phyloP scores from a whole-genome alignment of 2,888 invertebrate species.

The Standfussiana lucernea region DNA sequence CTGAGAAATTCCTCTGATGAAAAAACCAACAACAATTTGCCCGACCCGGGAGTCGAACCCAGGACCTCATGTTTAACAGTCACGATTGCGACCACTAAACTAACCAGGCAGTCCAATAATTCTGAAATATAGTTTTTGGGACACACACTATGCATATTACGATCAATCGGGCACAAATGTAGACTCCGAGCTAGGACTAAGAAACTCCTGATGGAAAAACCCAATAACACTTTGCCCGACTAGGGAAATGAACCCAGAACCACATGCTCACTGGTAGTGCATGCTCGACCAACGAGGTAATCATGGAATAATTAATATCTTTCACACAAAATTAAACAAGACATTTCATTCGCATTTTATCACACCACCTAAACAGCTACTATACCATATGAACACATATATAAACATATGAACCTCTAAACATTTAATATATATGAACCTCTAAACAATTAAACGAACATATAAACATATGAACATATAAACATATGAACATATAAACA shows the following conservation, averaged over 20 bases:
- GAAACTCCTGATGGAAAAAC: background rate
- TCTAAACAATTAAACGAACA: too few relatives aligned
- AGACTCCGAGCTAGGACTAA: background rate
- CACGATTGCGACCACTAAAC: too few relatives aligned
- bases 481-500: too few relatives aligned
- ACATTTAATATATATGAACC: too few relatives aligned
- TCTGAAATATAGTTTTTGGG: background rate
- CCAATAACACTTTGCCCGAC: background rate
- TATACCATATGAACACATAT: background rate
- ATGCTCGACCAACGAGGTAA: background rate
- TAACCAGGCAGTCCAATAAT: too few relatives aligned
- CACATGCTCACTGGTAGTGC: fast-evolving
- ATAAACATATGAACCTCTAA: too few relatives aligned
- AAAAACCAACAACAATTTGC: too few relatives aligned
- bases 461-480: too few relatives aligned
- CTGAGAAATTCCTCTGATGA: too few relatives aligned
- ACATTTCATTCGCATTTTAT: background rate
- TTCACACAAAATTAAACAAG: background rate
- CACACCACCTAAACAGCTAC: background rate
- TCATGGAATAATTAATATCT: too few relatives aligned
- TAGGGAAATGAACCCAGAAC: background rate
- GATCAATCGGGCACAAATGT: background rate
- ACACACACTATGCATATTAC: background rate
- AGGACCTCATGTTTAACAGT: too few relatives aligned
- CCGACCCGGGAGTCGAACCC: too few relatives aligned